Evolutionary conservation across 2,797 vertebrate genomes (phyloP).

Genomic region (Dermochelys coriacea): DNA sequence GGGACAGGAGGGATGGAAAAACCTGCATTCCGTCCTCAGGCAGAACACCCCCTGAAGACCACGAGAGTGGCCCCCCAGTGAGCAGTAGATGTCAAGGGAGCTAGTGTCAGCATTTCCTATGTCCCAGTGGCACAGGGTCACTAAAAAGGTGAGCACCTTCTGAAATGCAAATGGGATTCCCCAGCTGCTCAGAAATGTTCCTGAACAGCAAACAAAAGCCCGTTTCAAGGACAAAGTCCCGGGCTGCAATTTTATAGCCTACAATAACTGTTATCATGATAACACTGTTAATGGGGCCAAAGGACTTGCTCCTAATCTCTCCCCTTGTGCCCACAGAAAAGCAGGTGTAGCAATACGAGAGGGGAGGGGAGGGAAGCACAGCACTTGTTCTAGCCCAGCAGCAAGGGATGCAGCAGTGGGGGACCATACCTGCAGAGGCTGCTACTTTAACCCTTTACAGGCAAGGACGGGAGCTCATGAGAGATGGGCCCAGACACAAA

Average conservation of each 20-base stretch:
- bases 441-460: neutral
- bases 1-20: no score
- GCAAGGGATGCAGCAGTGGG: neutral
- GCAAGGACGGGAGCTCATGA: neutral
- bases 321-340: neutral
- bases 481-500: neutral
- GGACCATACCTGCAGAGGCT: neutral
- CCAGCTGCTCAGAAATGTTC: neutral
- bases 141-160: neutral
- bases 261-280: neutral
- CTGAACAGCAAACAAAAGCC: neutral
- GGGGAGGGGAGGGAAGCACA: neutral
- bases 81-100: no score
- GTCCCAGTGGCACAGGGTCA: no score
- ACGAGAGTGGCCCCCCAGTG: no score
- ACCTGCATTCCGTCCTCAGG: no score
- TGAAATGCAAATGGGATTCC: neutral
- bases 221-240: neutral
- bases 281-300: neutral
- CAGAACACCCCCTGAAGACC: no score
- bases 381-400: neutral
- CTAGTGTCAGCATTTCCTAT: no score
- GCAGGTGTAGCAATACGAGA: neutral
- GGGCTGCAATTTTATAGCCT: neutral
- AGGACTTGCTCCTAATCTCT: neutral